Percentiles rank a stretch among this genome's conserved stretches.
Conservation (phyloP, 2,113 vertebrate genomes). For the Gymnogyps californianus region DNA sequence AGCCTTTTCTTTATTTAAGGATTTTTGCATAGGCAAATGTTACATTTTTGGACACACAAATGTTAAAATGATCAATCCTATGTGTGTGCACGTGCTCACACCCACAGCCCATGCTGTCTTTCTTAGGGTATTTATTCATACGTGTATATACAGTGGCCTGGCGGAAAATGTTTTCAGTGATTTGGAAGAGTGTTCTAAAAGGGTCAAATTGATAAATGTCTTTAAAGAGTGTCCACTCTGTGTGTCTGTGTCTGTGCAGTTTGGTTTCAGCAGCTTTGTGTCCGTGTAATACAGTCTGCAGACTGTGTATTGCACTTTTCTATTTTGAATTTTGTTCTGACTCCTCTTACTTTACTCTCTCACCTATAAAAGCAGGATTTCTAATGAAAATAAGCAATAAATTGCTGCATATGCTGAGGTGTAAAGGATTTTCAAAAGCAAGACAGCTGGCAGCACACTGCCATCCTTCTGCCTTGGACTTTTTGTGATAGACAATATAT, state of each 20-base stretch:
- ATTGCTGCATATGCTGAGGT: background rate
- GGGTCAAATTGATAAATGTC: background rate
- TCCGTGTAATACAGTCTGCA: background rate
- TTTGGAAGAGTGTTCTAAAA: background rate
- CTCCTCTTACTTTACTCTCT: background rate
- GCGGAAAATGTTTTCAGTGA: background rate
- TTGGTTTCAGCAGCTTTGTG: background rate
- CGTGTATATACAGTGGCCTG: background rate
- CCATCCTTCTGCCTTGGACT: background rate
- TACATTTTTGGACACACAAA: background rate
- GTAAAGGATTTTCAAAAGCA: background rate
- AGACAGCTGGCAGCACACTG: background rate
- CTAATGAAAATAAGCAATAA: background rate
- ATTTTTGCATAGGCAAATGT: background rate
- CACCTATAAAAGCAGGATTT: background rate
- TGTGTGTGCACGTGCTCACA: background rate
- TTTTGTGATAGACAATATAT: background rate
- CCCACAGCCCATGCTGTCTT: background rate
- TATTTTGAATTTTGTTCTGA: background rate
- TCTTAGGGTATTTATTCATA: background rate
- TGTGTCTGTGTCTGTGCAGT: background rate
- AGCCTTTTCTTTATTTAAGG: slow-evolving; percentile 48
- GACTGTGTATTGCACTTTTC: background rate
- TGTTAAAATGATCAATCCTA: background rate
- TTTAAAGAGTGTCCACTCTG: background rate